phyloP scores from a whole-genome alignment of 2,797 vertebrate species.

The Anolis apletophallus region DNA sequence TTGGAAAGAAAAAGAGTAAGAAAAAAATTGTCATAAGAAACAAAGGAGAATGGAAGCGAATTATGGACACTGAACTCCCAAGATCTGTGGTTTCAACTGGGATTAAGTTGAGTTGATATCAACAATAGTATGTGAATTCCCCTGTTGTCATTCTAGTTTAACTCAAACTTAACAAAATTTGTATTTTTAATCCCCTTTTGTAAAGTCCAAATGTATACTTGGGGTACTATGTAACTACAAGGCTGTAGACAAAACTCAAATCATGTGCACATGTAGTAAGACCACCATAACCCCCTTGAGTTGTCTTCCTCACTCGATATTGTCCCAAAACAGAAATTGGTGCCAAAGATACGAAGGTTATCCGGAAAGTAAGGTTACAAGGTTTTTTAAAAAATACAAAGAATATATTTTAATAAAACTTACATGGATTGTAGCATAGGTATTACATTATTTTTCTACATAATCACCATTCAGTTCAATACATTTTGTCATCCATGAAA shows the following conservation, averaged over 20 bases:
- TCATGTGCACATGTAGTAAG: not conserved
- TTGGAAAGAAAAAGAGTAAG: too few species aligned
- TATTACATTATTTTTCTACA: too few species aligned
- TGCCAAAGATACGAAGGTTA: not conserved
- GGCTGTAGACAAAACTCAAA: not conserved
- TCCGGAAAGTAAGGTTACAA: too few species aligned
- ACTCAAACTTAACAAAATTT: not conserved
- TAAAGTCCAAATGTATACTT: not conserved
- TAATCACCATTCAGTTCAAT: too few species aligned
- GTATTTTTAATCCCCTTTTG: not conserved
- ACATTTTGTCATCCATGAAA: too few species aligned
- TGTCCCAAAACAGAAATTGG: too few species aligned
- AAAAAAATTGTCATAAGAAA: not conserved
- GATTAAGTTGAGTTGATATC: not conserved
- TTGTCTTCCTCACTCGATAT: not conserved
- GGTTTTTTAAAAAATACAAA: too few species aligned
- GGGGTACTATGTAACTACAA: not conserved
- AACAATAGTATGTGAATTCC: not conserved
- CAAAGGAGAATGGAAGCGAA: not conserved
- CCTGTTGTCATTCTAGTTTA: not conserved
- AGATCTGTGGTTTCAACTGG: too few species aligned
- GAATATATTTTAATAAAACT: too few species aligned
- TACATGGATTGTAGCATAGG: too few species aligned
- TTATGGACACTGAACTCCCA: not conserved
- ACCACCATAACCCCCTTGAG: not conserved